These are phyloP conservation scores for Drosophila hawaiiensis DNA, from an alignment of 2,888 invertebrate genomes.

Conservation along the genomic window DNA sequence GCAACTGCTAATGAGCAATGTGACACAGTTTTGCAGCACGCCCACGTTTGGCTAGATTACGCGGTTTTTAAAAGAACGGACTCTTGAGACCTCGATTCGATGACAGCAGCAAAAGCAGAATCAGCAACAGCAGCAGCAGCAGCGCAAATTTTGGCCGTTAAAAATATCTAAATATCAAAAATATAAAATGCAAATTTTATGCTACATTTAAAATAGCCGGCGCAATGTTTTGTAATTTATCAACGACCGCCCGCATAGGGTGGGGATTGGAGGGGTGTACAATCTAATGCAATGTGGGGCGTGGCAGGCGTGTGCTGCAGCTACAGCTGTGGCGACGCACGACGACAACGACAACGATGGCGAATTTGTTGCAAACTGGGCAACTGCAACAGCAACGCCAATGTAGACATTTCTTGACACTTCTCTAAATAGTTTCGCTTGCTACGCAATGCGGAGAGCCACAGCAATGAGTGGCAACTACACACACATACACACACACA, in stretches of 20 bases:
- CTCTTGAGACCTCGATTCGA: conserved; percentile 59
- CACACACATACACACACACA: neutral
- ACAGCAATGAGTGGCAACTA: conserved; percentile 3
- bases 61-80: conserved; percentile 48
- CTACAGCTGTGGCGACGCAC: conserved; percentile 52
- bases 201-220: conserved; percentile 78
- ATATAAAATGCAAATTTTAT: conserved; percentile 77
- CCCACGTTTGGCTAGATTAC: conserved; percentile 61
- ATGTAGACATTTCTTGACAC: conserved; percentile 81
- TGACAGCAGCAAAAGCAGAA: conserved; percentile 37
- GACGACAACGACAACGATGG: conserved; percentile 28
- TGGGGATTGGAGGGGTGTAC: conserved; percentile 3
- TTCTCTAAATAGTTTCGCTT: conserved; percentile 80
- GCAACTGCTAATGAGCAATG: conserved; percentile 76
- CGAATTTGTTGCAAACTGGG: conserved; percentile 53
- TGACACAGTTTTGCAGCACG: conserved; percentile 68
- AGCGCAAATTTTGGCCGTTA: conserved; percentile 22
- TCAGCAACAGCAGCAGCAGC: conserved; percentile 5
- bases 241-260: conserved; percentile 75
- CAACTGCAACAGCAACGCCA: conserved; percentile 56
- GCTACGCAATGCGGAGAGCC: conserved; percentile 55
- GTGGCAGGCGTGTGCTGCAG: conserved; percentile 72
- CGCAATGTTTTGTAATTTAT: conserved; percentile 79
- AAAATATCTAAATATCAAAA: conserved; percentile 44
- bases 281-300: conserved; percentile 35